Conservation (phyloP, 1,140 invertebrate species). For the Tetragnatha versicolor region DNA sequence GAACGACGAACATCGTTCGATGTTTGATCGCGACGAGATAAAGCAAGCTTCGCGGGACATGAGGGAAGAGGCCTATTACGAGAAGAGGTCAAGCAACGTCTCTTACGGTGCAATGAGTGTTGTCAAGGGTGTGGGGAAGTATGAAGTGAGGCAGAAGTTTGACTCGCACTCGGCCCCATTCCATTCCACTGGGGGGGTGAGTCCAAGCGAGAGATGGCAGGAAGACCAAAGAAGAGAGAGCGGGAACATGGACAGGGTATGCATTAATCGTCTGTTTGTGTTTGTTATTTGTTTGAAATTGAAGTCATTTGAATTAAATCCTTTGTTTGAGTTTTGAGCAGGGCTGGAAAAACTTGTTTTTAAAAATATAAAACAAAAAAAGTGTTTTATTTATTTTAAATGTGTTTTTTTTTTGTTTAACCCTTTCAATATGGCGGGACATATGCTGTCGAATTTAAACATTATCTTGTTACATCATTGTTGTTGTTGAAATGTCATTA, state of each 20-base stretch:
- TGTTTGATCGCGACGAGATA: slow-evolving; percentile 52
- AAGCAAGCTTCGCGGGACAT: slow-evolving; percentile 37
- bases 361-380: no score
- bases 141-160: slow-evolving; percentile 40
- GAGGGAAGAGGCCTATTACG: slow-evolving; percentile 44
- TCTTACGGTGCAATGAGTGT: not conserved
- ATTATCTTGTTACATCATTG: no score
- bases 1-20: slow-evolving; percentile 35
- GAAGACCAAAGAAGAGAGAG: slow-evolving; percentile 2
- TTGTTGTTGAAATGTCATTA: no score
- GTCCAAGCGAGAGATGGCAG: slow-evolving; percentile 36
- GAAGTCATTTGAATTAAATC: no score
- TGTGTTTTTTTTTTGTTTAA: no score
- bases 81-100: slow-evolving; percentile 7
- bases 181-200: not conserved
- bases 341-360: no score
- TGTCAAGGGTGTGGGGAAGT: slow-evolving; percentile 30
- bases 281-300: no score
- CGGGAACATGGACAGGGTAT: not conserved
- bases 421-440: no score
- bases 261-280: not conserved
- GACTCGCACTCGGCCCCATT: not conserved
- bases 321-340: no score
- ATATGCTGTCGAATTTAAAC: no score
- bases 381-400: no score